phyloP scores from a whole-genome alignment of 2,113 vertebrate species.

The Heptranchias perlo region DNA sequence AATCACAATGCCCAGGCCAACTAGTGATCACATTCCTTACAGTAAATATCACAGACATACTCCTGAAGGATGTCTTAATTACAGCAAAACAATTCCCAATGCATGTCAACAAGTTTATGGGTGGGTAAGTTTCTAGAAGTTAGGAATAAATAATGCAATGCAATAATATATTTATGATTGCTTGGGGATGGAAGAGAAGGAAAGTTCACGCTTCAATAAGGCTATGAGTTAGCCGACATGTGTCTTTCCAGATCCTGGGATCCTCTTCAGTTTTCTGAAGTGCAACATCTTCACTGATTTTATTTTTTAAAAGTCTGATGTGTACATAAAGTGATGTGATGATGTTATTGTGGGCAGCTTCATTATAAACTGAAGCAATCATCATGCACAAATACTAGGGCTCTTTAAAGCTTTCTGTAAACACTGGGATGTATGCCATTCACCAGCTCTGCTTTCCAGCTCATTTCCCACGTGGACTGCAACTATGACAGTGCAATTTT shows the following conservation, averaged over 20 bases:
- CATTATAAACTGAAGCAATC: not conserved
- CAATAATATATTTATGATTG: not conserved
- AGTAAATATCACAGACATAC: not conserved
- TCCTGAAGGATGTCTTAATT: not conserved
- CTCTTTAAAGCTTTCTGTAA: too few species aligned
- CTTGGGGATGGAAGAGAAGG: not conserved
- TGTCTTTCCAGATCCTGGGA: not conserved
- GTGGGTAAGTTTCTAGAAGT: not conserved
- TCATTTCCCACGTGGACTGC: not conserved
- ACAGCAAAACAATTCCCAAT: not conserved
- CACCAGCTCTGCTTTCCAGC: too few species aligned
- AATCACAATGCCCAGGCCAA: not conserved
- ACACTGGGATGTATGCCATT: too few species aligned
- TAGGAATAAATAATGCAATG: not conserved
- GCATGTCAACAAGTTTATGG: not conserved
- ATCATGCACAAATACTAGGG: too few species aligned
- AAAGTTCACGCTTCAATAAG: not conserved
- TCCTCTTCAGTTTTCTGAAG: not conserved
- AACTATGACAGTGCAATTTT: not conserved
- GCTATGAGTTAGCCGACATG: not conserved
- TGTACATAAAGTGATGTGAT: not conserved
- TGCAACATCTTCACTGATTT: not conserved
- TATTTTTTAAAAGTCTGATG: too few species aligned
- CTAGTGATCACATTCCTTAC: not conserved
- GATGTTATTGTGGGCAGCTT: not conserved